Percentiles rank a stretch among this genome's conserved stretches.
Evolutionary conservation across 2,888 invertebrate genomes (phyloP).

Genomic region (Nudaria mundana): DNA sequence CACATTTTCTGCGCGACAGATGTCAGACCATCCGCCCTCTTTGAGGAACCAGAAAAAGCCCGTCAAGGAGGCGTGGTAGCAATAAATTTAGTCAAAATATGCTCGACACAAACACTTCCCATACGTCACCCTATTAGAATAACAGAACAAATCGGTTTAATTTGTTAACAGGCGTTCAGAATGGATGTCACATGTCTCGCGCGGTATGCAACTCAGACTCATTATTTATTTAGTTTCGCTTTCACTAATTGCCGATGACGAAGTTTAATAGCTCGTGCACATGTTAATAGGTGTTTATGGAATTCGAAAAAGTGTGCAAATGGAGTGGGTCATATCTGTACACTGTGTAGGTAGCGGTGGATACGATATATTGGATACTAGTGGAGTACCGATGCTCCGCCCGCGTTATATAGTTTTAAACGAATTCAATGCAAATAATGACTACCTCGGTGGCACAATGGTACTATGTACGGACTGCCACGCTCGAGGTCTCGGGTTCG

Average conservation of each 20-base stretch:
- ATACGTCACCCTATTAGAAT: slow-evolving; percentile 74
- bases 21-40: slow-evolving; percentile 69
- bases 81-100: slow-evolving; percentile 82
- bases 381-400: too few relatives aligned
- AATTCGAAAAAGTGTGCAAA: slow-evolving; percentile 22
- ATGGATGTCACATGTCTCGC: slow-evolving; percentile 75
- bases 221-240: slow-evolving; percentile 70
- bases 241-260: slow-evolving; percentile 77
- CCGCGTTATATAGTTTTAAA: too few relatives aligned
- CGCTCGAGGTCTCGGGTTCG: too few relatives aligned
- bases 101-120: slow-evolving; percentile 76
- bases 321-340: too few relatives aligned
- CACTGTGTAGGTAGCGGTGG: too few relatives aligned
- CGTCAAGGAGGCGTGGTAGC: slow-evolving; percentile 73
- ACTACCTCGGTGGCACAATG: too few relatives aligned
- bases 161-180: slow-evolving; percentile 77
- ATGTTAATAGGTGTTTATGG: slow-evolving; percentile 60
- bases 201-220: slow-evolving; percentile 44
- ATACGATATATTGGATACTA: too few relatives aligned
- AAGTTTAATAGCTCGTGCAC: slow-evolving; percentile 72
- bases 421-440: too few relatives aligned
- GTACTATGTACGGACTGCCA: too few relatives aligned
- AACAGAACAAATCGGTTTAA: slow-evolving; percentile 79
- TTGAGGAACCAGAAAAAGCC: slow-evolving; percentile 52
- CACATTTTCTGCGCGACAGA: slow-evolving; percentile 64